Percentiles rank a stretch among this genome's conserved stretches.
These are phyloP conservation scores for Scomber scombrus DNA, from an alignment of 2,113 vertebrate genomes.

Conservation along the genomic window DNA sequence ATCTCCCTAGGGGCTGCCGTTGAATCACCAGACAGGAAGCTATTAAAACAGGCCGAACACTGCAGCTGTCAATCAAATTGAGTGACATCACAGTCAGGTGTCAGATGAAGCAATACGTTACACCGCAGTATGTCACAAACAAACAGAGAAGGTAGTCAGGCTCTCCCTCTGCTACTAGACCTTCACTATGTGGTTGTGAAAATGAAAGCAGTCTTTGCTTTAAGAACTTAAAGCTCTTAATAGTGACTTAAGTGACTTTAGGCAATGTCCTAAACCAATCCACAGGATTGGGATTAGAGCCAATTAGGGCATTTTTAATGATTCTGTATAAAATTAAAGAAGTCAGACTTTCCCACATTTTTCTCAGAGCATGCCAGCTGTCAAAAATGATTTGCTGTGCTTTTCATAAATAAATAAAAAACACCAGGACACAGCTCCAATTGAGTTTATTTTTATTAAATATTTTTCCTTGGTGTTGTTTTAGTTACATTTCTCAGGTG, in stretches of 20 bases:
- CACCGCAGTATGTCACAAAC: conserved; percentile 38
- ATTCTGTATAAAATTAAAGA: neutral
- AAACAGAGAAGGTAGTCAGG: conserved; percentile 16
- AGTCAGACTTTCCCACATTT: neutral
- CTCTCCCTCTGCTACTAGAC: neutral
- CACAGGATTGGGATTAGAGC: neutral
- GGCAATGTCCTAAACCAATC: neutral
- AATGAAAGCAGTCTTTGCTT: neutral
- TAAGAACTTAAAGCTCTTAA: conserved; percentile 12
- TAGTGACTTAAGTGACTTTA: conserved; percentile 13
- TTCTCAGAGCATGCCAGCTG: neutral
- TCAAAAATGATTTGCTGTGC: neutral
- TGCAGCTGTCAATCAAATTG: conserved; percentile 74
- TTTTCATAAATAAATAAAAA: neutral
- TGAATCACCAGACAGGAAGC: conserved; percentile 76
- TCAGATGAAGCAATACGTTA: conserved; percentile 30
- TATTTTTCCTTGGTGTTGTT: neutral
- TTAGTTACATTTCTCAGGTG: conserved; percentile 6
- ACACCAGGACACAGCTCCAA: neutral
- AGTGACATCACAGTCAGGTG: conserved; percentile 67
- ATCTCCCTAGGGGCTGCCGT: conserved; percentile 50
- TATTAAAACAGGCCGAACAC: conserved; percentile 69
- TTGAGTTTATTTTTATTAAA: neutral
- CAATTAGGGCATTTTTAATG: neutral
- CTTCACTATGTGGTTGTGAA: neutral